Conservation (phyloP, 2,113 vertebrate species). For the Anolis sagrei region DNA sequence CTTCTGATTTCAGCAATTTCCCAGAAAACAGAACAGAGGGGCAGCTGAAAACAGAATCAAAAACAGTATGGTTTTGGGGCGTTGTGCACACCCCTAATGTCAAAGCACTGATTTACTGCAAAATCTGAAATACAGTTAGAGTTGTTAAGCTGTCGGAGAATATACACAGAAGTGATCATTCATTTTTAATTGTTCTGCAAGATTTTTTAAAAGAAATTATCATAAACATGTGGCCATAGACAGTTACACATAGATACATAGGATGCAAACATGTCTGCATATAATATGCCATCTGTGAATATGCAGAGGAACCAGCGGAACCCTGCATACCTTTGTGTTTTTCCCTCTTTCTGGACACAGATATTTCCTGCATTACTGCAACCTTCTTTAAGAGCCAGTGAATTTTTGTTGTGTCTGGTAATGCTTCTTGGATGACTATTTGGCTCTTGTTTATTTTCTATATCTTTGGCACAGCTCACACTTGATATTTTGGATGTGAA, state of each 20-base stretch:
- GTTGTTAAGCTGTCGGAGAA: background rate
- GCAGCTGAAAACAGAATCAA: no score
- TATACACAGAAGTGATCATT: background rate
- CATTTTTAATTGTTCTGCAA: conserved; percentile 17
- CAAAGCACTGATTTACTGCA: background rate
- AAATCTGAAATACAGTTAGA: background rate
- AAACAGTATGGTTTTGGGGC: no score
- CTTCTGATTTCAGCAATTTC: no score
- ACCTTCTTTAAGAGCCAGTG: conserved; percentile 41
- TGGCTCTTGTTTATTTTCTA: conserved; percentile 62
- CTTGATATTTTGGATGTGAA: conserved; percentile 58
- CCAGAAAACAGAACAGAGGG: no score
- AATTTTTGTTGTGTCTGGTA: conserved; percentile 63
- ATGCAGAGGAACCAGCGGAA: conserved; percentile 35
- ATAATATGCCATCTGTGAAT: conserved; percentile 39
- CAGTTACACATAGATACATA: background rate
- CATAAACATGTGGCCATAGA: background rate
- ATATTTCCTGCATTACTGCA: conserved; percentile 30
- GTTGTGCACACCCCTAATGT: no score
- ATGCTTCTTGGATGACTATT: conserved; percentile 61
- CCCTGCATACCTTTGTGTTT: conserved; percentile 34
- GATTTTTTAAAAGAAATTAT: background rate
- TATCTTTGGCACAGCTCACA: conserved; percentile 60
- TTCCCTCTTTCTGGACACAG: conserved; percentile 34
- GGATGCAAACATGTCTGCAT: conserved; percentile 25